Evolutionary conservation across 2,888 invertebrate genomes (phyloP), one percentile per base, ranked within the genome.

Genomic region (Mythimna albipuncta): DNA sequence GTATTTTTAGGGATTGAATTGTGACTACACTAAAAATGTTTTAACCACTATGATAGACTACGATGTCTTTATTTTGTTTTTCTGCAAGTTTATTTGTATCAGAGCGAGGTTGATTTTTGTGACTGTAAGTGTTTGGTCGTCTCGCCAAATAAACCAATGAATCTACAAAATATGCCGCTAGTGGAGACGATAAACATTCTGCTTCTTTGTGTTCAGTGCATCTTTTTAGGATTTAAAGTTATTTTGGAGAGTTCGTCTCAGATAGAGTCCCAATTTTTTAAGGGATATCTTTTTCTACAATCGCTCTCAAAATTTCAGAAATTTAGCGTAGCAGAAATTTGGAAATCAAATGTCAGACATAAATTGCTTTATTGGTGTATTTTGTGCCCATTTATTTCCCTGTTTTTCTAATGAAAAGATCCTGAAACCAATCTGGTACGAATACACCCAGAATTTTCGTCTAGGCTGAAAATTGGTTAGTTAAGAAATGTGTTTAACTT

Each of bases 311-410:
- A 10, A 65, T 41, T 55, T 44, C 38, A 54, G 7, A 44, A 44
- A 4, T 44, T 44, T 5, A 16, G 44, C 13, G 13, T 6, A 16
- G 47, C 16, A 44, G 19, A 47, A 16, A 1, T 47, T 16, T 47
- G 47, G 16, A 47, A 47, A 61, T 58, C n/a, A 64, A 55, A 71
- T 59, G 32, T 21, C 13, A 19, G 32, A 19, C 41, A 21, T 55
- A 55, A 55, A 54, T 62, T 63, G 10, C 7, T 67, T 13, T 55
- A 41, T 50, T 32, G 19, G 21, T 61, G 64, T 64, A 65, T 74
- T 61, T 32, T 4, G 11, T 54, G 50, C 32, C 19, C 13, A 47
- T 41, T 13, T 13, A 38, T 47, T 47, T 38, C 6, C 19, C 5
- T 16, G 9, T 16, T 10, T 13, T 63, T 58, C 26, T 6, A 16